Evolutionary conservation across 2,113 vertebrate species (phyloP).

Genomic region (Tragelaphus imberbis): DNA sequence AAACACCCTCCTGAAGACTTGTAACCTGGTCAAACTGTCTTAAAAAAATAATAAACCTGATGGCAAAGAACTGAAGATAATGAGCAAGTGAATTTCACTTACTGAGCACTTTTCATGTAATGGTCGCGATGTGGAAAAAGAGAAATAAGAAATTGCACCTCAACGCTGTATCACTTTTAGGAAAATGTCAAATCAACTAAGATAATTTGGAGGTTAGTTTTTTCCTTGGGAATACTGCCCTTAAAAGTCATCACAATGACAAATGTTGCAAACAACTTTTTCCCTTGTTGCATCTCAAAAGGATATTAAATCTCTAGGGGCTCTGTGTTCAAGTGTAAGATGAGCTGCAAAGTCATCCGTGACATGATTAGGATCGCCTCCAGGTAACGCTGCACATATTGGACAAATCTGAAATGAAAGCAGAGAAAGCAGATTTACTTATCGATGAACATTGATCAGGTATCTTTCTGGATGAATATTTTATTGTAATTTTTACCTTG

Average conservation of each 20-base stretch:
- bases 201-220: not conserved
- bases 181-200: slow-evolving; percentile 27
- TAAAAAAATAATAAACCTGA: not conserved
- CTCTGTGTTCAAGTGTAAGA: slow-evolving; percentile 99
- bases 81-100: not conserved
- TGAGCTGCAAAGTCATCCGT: slow-evolving; percentile 99
- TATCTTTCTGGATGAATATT: not conserved
- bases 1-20: not conserved
- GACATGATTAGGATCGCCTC: slow-evolving; percentile 99
- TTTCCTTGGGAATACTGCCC: not conserved
- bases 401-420: slow-evolving; percentile 94
- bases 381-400: slow-evolving; percentile 98
- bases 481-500: not conserved
- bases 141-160: not conserved
- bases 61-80: not conserved
- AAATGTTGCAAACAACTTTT: not conserved
- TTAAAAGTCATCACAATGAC: slow-evolving; percentile 24
- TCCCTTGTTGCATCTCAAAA: slow-evolving; percentile 74
- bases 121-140: not conserved
- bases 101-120: not conserved
- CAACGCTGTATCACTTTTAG: not conserved
- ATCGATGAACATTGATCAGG: not conserved
- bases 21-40: not conserved
- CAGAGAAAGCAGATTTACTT: not conserved
- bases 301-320: slow-evolving; percentile 99